A percentile compares a stretch with the other conserved stretches of the same genome.
phyloP scores from a whole-genome alignment of 2,797 vertebrate species.

The Chelonia mydas region DNA sequence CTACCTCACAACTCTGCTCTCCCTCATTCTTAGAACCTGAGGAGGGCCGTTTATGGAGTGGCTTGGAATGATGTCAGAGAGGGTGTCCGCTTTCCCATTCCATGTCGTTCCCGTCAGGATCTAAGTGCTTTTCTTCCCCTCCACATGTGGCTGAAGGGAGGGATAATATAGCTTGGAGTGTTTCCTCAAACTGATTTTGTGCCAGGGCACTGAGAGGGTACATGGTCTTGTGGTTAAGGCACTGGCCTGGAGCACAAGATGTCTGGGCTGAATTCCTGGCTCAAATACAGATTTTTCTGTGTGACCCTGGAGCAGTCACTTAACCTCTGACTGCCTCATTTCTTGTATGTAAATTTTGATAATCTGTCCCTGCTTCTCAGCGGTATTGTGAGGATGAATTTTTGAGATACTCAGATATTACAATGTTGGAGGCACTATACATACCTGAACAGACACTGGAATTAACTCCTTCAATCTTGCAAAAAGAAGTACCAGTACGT shows the following conservation, averaged over 20 bases:
- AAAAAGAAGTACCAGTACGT: neutral
- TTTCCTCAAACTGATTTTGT: neutral
- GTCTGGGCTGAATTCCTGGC: neutral
- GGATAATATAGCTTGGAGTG: neutral
- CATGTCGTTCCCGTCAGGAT: neutral
- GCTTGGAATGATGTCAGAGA: neutral
- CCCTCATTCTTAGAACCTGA: neutral
- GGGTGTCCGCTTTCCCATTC: neutral
- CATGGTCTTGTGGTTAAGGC: neutral
- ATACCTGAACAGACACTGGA: neutral
- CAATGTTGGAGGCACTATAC: neutral
- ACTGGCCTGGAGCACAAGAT: neutral
- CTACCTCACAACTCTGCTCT: fast-evolving
- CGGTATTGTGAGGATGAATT: neutral
- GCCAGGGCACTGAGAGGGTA: neutral
- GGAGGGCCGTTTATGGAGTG: neutral
- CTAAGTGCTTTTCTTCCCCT: neutral
- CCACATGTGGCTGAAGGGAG: neutral
- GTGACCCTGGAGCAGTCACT: neutral
- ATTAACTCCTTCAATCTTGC: neutral
- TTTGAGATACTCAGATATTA: neutral
- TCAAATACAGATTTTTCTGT: neutral
- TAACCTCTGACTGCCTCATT: neutral
- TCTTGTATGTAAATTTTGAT: neutral
- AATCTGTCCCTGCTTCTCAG: neutral